These are phyloP conservation scores for Andrena bucephala DNA, from an alignment of 2,888 invertebrate species.

Conservation along the genomic window DNA sequence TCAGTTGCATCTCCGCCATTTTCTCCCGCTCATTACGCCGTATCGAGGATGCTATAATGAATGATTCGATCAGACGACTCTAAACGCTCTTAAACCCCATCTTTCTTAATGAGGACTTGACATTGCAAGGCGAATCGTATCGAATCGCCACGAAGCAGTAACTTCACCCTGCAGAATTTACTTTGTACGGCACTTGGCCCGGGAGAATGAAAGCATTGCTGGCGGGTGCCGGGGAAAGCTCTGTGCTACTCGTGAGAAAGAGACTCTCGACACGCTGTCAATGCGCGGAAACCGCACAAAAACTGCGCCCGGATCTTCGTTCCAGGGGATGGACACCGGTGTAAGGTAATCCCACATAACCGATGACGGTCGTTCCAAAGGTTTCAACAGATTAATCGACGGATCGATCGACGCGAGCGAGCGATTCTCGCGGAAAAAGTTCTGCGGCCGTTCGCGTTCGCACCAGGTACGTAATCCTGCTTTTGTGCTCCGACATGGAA, in stretches of 20 bases:
- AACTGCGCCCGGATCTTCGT: constrained; percentile 61
- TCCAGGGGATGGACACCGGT: constrained; percentile 70
- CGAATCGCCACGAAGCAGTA: neutral
- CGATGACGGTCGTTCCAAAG: constrained; percentile 82
- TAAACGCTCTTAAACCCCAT: neutral
- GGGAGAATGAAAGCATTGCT: neutral
- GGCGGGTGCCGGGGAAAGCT: neutral
- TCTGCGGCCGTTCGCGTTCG: neutral
- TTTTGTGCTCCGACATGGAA: neutral
- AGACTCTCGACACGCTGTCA: constrained; percentile 69
- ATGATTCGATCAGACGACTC: constrained; percentile 34
- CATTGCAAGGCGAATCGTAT: neutral
- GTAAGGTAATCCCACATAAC: constrained; percentile 82
- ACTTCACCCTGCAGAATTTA: neutral
- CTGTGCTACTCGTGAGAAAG: neutral
- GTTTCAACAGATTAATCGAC: constrained; percentile 83
- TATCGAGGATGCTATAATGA: neutral
- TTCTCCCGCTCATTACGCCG: constrained; percentile 15
- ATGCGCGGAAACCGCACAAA: constrained; percentile 77
- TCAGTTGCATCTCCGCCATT: constrained; percentile 46
- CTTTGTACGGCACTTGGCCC: neutral
- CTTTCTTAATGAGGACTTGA: neutral
- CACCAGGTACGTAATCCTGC: neutral
- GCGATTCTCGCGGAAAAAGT: constrained; percentile 16
- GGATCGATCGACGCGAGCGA: constrained; percentile 73